A percentile compares a stretch with the other conserved stretches of the same genome.
These are phyloP conservation scores for Hydrotaea cyrtoneurina DNA, from an alignment of 2,888 invertebrate genomes.

Conservation along the genomic window DNA sequence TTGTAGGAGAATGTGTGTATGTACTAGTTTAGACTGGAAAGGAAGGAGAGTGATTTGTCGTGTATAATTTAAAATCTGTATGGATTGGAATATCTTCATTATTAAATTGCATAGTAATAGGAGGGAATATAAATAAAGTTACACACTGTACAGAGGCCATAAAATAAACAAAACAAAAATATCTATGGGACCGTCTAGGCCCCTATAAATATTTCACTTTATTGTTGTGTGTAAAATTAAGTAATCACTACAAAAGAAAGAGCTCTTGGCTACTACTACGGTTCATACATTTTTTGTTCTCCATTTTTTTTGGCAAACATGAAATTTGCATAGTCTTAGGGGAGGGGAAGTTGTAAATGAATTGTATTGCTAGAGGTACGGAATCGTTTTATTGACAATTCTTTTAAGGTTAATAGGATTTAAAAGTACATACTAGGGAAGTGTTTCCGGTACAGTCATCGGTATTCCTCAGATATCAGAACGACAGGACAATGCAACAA, in stretches of 20 bases:
- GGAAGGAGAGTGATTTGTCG: neutral
- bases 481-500: too few relatives aligned
- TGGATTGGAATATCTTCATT: neutral
- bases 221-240: constrained; percentile 8
- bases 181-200: neutral
- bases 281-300: neutral
- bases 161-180: constrained; percentile 9
- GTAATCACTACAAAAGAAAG: neutral
- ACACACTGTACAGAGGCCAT: neutral
- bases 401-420: too few relatives aligned
- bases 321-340: neutral
- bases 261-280: neutral
- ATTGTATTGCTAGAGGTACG: too few relatives aligned
- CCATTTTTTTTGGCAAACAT: neutral
- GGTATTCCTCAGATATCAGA: too few relatives aligned
- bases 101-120: neutral
- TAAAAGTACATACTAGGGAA: too few relatives aligned
- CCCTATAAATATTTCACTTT: neutral
- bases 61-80: neutral
- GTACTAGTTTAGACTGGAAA: neutral
- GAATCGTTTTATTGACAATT: too few relatives aligned
- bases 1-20: neutral
- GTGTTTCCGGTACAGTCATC: too few relatives aligned
- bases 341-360: too few relatives aligned
- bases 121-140: neutral